phyloP scores from a whole-genome alignment of 2,888 invertebrate species.

The Beris chalybata region DNA sequence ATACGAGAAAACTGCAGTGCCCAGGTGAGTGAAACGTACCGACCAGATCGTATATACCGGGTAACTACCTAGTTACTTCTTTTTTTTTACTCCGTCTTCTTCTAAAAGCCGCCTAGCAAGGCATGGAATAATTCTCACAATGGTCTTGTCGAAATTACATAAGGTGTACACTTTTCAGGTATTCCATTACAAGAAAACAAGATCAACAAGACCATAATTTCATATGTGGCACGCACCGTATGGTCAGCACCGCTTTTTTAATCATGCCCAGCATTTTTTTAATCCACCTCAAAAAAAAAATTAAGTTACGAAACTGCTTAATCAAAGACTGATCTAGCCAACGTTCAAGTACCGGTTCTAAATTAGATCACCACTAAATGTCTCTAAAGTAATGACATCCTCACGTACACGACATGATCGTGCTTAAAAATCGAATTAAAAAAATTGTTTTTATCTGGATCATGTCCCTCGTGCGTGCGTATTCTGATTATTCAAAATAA shows the following conservation, averaged over 20 bases:
- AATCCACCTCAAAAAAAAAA: not conserved
- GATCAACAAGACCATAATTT: slow-evolving; percentile 1
- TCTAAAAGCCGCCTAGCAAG: no score
- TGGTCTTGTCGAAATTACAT: no score
- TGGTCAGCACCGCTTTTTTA: not conserved
- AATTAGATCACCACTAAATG: slow-evolving; percentile 41
- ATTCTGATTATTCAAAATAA: not conserved
- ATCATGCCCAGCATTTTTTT: not conserved
- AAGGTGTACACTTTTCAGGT: no score
- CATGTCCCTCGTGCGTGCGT: no score
- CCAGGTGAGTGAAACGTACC: no score
- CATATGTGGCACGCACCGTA: not conserved
- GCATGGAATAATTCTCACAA: no score
- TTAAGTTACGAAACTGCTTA: not conserved
- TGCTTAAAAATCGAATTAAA: not conserved
- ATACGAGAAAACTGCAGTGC: no score
- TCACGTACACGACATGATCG: not conserved
- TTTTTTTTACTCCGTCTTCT: no score
- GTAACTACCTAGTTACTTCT: no score
- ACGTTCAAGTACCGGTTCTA: slow-evolving; percentile 44
- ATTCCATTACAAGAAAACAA: no score
- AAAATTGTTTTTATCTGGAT: not conserved
- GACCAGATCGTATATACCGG: no score
- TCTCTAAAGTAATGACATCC: not conserved
- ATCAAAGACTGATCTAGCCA: not conserved